Evolutionary conservation across 30 jellyfish, hydroid and myxozoan genomes (phyloP).

Genomic region (Aurelia sp.): DNA sequence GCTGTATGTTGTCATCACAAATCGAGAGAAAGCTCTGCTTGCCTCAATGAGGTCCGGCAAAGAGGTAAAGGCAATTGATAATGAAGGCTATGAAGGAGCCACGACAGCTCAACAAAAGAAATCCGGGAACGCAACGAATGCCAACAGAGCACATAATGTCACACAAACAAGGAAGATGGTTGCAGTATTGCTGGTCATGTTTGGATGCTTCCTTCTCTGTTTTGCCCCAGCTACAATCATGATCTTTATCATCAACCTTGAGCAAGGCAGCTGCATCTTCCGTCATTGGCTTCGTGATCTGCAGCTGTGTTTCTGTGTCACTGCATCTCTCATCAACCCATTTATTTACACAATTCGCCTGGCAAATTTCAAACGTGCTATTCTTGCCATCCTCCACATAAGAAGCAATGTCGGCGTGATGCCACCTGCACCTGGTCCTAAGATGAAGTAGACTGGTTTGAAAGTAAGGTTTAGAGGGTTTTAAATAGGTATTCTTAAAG

Average conservation of each 20-base stretch:
- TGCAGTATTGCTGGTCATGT: slow-evolving; percentile 42
- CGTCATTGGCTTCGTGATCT: slow-evolving; percentile 71
- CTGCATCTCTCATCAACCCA: slow-evolving; percentile 73
- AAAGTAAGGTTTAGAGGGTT: too few relatives aligned
- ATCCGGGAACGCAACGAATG: neutral
- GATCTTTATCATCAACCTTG: slow-evolving; percentile 65
- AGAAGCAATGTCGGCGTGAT: slow-evolving; percentile 2
- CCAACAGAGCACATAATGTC: neutral
- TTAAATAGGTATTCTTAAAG: neutral
- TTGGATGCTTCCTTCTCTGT: slow-evolving; percentile 43
- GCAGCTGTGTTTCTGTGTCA: slow-evolving; percentile 55
- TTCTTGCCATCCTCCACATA: slow-evolving; percentile 29
- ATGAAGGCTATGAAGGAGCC: neutral
- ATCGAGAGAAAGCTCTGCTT: slow-evolving; percentile 21
- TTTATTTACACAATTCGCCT: slow-evolving; percentile 66
- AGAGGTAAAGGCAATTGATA: neutral
- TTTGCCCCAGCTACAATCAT: slow-evolving; percentile 69
- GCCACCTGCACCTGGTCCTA: neutral
- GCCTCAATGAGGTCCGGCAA: slow-evolving; percentile 8
- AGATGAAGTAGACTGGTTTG: too few relatives aligned
- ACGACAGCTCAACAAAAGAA: neutral
- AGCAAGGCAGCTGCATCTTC: slow-evolving; percentile 60
- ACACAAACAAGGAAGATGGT: slow-evolving; percentile 37
- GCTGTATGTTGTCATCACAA: slow-evolving; percentile 39
- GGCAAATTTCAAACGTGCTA: slow-evolving; percentile 64